phyloP scores from a whole-genome alignment of 2,113 vertebrate species.

The Oreocharis arfaki region DNA sequence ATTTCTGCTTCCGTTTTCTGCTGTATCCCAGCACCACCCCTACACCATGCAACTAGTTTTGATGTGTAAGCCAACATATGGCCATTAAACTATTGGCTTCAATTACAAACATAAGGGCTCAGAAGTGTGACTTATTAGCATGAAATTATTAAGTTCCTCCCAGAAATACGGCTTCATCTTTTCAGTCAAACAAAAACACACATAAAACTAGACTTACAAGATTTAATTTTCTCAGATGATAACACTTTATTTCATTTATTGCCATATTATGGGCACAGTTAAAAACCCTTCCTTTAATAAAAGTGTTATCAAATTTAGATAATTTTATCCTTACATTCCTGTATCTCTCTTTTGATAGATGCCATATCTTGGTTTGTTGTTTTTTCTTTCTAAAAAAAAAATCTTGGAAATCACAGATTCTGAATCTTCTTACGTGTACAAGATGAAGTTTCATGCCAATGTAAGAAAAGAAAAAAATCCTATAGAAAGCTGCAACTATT shows the following conservation, averaged over 20 bases:
- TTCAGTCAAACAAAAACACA: background rate
- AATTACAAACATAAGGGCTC: conserved; percentile 3
- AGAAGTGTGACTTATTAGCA: conserved; percentile 37
- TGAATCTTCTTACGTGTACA: background rate
- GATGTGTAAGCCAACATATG: conserved; percentile 52
- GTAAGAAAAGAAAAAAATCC: background rate
- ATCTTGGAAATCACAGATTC: background rate
- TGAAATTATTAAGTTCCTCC: background rate
- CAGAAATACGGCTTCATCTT: background rate
- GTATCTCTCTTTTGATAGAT: background rate
- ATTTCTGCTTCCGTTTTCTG: conserved; percentile 3
- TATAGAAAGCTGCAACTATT: background rate
- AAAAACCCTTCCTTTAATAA: background rate
- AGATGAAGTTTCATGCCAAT: background rate
- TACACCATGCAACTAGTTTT: background rate
- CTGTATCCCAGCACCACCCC: background rate
- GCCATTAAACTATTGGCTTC: conserved; percentile 41
- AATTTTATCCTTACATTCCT: background rate
- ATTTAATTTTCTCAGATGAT: background rate
- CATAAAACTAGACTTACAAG: background rate
- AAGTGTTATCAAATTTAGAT: background rate
- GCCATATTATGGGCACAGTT: background rate
- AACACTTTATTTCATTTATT: background rate
- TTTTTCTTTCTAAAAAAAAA: background rate
- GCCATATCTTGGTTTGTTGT: background rate